phyloP scores from a whole-genome alignment of 2,888 invertebrate genomes.

The Clitarchus hookeri region DNA sequence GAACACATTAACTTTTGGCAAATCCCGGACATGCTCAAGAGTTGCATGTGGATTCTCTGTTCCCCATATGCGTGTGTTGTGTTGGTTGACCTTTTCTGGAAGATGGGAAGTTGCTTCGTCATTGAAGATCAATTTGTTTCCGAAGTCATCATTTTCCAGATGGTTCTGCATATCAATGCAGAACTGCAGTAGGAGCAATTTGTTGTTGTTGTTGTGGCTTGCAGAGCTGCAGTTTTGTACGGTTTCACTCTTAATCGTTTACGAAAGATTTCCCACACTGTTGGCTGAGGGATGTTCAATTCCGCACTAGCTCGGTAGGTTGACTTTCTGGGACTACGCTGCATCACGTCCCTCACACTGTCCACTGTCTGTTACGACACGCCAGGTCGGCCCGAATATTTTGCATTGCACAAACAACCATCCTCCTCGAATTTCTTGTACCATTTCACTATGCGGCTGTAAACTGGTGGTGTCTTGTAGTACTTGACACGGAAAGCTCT shows the following conservation, averaged over 20 bases:
- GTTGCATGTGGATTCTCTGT: background rate
- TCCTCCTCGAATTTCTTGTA: too few species aligned
- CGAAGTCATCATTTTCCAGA: slow-evolving; percentile 24
- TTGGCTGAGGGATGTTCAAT: too few species aligned
- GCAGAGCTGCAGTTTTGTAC: slow-evolving; percentile 16
- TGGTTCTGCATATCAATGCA: slow-evolving; percentile 16
- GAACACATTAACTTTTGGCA: background rate
- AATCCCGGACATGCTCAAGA: background rate
- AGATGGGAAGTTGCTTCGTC: too few species aligned
- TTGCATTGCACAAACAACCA: too few species aligned
- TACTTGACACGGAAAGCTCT: too few species aligned
- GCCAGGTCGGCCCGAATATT: background rate
- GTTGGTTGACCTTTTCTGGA: too few species aligned
- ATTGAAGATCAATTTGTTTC: slow-evolving; percentile 10
- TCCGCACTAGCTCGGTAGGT: slow-evolving; percentile 1
- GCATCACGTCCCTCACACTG: background rate
- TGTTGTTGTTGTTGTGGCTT: slow-evolving; percentile 12
- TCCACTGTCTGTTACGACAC: background rate
- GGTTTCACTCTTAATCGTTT: slow-evolving; percentile 20
- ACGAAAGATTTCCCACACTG: slow-evolving; percentile 19
- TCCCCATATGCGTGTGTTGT: too few species aligned
- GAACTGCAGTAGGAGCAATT: slow-evolving; percentile 17
- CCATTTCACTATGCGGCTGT: too few species aligned
- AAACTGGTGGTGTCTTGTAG: too few species aligned
- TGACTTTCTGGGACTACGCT: background rate